A percentile compares a stretch with the other conserved stretches of the same genome.
These are phyloP conservation scores for Idaea straminata DNA, from an alignment of 2,888 invertebrate genomes.

Conservation along the genomic window DNA sequence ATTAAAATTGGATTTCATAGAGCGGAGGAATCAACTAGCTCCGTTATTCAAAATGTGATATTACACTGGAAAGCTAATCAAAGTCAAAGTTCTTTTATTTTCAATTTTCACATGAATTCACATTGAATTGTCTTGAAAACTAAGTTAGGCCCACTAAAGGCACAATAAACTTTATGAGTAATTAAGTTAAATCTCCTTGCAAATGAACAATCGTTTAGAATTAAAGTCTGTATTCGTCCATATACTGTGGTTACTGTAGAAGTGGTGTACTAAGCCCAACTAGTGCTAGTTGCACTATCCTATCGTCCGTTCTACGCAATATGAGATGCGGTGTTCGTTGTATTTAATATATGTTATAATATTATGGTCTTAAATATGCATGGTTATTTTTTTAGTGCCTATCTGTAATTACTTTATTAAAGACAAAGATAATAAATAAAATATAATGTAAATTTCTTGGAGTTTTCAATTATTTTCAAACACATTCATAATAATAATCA, in stretches of 20 bases:
- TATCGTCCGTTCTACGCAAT: slow-evolving; percentile 1
- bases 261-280: not conserved
- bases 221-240: not conserved
- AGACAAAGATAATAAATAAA: slow-evolving; percentile 80
- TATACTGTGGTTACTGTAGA: not conserved
- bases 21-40: too few relatives aligned
- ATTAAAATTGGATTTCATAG: too few relatives aligned
- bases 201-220: not conserved
- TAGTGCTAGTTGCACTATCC: not conserved
- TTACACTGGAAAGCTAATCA: too few relatives aligned
- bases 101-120: too few relatives aligned
- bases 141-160: too few relatives aligned
- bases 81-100: too few relatives aligned
- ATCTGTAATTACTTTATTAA: slow-evolving; percentile 80
- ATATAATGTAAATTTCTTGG: slow-evolving; percentile 67
- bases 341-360: slow-evolving; percentile 75
- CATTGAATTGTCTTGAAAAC: too few relatives aligned
- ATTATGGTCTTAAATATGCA: slow-evolving; percentile 78
- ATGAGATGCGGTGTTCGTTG: slow-evolving; percentile 59
- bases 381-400: slow-evolving; percentile 80
- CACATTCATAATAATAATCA: not conserved
- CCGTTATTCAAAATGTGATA: too few relatives aligned
- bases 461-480: slow-evolving; percentile 13
- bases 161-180: too few relatives aligned
- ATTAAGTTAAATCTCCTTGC: not conserved